Conservation (phyloP, 2,113 vertebrate species). For the Tilapia sparmanii region DNA sequence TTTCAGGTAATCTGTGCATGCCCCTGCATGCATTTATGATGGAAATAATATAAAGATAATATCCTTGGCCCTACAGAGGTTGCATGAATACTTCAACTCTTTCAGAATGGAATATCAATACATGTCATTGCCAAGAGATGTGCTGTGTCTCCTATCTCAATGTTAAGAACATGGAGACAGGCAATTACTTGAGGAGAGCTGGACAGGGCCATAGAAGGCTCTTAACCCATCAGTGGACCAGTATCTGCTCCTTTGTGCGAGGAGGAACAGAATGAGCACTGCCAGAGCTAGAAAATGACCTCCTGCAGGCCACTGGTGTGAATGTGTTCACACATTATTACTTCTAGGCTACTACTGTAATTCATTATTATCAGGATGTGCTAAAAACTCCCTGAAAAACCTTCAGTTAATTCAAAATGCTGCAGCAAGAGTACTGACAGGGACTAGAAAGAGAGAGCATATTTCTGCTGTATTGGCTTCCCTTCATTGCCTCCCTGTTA, state of each 20-base stretch:
- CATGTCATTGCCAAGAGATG: neutral
- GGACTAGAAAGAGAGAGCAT: rapidly evolving
- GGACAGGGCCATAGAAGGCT: neutral
- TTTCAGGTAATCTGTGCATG: rapidly evolving
- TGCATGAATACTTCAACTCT: neutral
- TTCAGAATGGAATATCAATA: neutral
- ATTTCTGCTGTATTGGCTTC: rapidly evolving
- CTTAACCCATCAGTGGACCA: neutral
- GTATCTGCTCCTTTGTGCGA: neutral
- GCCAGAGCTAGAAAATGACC: neutral
- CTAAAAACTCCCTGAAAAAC: neutral
- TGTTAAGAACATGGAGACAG: neutral
- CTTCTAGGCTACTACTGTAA: neutral
- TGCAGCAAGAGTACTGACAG: neutral
- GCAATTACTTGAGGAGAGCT: neutral
- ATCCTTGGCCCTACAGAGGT: neutral
- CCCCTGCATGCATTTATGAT: neutral
- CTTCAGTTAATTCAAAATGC: rapidly evolving
- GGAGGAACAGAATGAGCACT: neutral
- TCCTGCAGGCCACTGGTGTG: neutral
- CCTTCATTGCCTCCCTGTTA: rapidly evolving
- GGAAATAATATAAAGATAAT: neutral
- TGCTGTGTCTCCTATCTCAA: neutral
- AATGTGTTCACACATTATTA: neutral
- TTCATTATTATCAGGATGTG: neutral